Evolutionary conservation across 2,888 invertebrate species (phyloP), one percentile per base, ranked within the genome.

Genomic region (Cataglyphis rosenhaueri): DNA sequence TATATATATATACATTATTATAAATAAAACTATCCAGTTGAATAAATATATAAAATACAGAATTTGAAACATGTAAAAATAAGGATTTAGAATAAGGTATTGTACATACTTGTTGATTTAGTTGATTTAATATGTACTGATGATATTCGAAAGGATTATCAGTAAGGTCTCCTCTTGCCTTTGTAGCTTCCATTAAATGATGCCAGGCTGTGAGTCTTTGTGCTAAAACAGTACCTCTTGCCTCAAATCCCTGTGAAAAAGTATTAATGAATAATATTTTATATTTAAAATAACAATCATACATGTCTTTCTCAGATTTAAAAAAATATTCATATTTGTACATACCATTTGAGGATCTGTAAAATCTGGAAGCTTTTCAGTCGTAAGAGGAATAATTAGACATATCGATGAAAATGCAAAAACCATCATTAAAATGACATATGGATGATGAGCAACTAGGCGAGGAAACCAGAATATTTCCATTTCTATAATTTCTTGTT

Each of bases 181-280:
- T 95, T 0, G 97, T 97, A 91, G 97, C 97, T 92, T 97, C 97
- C 84, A 97, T 95, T 74, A 99, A 96, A 95, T 98, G 98, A 91
- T 97, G 96, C 97, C 98, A 98, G 41, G 98, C 96, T 64, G 97
- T 97, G 87, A 98, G 95, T 76, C 98, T 96, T 92, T 97, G 96
- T 3, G 98, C 97, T 91, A 99, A 96, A 64, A 95, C 95, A 1
- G 98, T 99, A n/a, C 98, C 98, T 86, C 99, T 96, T 18, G 98
- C 97, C 94, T 98, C 98, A 95, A 99, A 99, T 5, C 99, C 99
- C 96, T 98, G 91, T 15, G 94, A 93, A 94, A 94, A 93, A 12
- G 48, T 8, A 66, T 35, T 35, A 35, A 35, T 35, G 35, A 35
- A 35, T 35, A 66, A 81, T 61, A 0, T 74, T 44, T 8, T 10